phyloP scores from a whole-genome alignment of 2,797 vertebrate genomes.

The Astyanax mexicanus region DNA sequence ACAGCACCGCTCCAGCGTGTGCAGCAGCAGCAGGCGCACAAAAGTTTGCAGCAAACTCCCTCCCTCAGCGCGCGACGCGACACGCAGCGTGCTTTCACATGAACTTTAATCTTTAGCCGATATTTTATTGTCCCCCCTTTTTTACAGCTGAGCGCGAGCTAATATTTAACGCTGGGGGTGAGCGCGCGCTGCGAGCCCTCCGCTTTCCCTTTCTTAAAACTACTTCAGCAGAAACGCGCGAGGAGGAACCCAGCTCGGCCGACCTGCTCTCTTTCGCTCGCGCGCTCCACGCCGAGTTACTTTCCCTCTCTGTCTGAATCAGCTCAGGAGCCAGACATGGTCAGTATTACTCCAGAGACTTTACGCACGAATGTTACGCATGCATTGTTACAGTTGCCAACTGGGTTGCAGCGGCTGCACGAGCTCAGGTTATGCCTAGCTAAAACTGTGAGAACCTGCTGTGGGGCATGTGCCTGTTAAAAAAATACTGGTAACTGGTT shows the following conservation, averaged over 20 bases:
- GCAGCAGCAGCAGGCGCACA: too few species aligned
- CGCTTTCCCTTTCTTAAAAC: background rate
- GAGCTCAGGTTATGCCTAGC: too few species aligned
- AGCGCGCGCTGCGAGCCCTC: background rate
- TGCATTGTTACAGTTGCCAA: background rate
- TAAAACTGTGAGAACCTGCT: too few species aligned
- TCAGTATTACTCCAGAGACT: constrained; percentile 15
- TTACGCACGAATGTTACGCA: background rate
- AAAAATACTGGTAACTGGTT: too few species aligned
- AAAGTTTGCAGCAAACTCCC: too few species aligned
- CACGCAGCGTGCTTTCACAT: constrained; percentile 4
- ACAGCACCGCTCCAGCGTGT: too few species aligned
- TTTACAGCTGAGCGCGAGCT: constrained; percentile 70
- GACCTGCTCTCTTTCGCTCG: too few species aligned
- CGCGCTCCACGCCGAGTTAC: background rate
- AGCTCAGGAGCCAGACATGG: constrained; percentile 28
- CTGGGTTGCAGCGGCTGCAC: too few species aligned
- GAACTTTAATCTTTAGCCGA: constrained; percentile 75
- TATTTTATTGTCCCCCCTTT: constrained; percentile 61
- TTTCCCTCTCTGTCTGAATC: background rate
- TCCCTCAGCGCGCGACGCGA: background rate
- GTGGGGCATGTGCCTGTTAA: too few species aligned
- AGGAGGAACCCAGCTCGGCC: background rate
- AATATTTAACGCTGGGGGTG: constrained; percentile 72
- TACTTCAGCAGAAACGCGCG: background rate